Evolutionary conservation across 2,113 vertebrate genomes (phyloP).

Genomic region (Myrmecophaga tridactyla): DNA sequence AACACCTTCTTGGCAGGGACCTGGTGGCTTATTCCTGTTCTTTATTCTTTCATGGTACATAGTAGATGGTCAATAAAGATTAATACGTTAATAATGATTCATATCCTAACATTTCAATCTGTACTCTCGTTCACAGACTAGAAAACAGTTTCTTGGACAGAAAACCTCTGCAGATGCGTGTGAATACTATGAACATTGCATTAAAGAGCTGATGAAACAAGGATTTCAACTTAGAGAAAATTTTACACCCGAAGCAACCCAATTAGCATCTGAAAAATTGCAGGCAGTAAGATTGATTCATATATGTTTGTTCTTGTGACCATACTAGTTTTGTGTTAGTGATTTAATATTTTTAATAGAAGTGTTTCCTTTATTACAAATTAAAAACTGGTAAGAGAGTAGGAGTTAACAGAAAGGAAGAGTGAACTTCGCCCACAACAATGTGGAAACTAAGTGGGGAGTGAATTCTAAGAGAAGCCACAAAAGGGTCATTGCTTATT

Average conservation of each 20-base stretch:
- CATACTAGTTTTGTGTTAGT: background rate
- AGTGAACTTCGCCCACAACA: background rate
- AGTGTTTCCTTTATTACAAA: background rate
- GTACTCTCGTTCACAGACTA: conserved; percentile 65
- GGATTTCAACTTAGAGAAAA: conserved; percentile 74
- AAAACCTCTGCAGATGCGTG: conserved; percentile 84
- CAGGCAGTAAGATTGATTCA: conserved; percentile 82
- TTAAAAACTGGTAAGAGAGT: background rate
- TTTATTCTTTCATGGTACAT: background rate
- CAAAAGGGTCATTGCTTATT: background rate
- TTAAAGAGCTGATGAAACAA: conserved; percentile 71
- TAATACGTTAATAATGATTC: background rate
- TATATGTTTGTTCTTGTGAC: background rate
- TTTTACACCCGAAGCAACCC: conserved; percentile 69
- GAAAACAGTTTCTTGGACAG: conserved; percentile 73
- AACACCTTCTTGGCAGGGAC: background rate
- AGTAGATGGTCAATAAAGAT: background rate
- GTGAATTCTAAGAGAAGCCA: background rate
- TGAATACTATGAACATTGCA: conserved; percentile 78
- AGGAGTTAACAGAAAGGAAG: background rate
- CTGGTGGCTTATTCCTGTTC: background rate
- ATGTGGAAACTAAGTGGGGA: background rate
- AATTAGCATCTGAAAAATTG: conserved; percentile 84
- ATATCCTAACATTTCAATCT: conserved; percentile 7
- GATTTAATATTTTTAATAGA: background rate